A percentile compares a stretch with the other conserved stretches of the same genome.
phyloP scores from a whole-genome alignment of 2,888 invertebrate genomes.

The Prosopocoilus inquinatus region DNA sequence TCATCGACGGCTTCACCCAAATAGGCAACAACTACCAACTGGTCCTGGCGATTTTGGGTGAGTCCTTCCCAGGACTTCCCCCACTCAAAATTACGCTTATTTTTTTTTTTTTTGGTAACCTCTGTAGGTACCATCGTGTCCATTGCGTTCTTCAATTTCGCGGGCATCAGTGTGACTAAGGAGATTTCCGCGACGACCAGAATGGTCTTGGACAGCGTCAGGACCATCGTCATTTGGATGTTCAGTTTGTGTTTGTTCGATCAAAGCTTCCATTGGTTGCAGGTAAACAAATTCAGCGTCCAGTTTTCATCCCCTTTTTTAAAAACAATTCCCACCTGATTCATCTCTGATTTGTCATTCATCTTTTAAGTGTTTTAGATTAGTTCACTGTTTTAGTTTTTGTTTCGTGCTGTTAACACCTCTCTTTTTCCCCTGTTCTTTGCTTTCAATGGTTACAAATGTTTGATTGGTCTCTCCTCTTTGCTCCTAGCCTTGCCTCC shows the following conservation, averaged over 20 bases:
- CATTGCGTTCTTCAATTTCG: conserved; percentile 91
- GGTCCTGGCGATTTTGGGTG: conserved; percentile 65
- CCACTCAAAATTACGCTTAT: conserved; percentile 42
- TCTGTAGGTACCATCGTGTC: conserved; percentile 69
- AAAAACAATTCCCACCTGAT: neutral
- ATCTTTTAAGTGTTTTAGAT: neutral
- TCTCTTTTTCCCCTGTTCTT: no score
- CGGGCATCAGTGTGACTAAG: conserved; percentile 89
- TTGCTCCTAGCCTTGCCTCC: no score
- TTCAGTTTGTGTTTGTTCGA: conserved; percentile 72
- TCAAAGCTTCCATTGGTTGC: conserved; percentile 78
- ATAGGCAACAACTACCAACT: conserved; percentile 65
- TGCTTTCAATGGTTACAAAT: no score
- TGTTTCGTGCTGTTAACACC: no score
- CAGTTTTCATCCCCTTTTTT: neutral
- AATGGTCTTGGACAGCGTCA: conserved; percentile 80
- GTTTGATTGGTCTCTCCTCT: no score
- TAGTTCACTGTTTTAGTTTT: no score
- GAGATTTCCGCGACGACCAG: conserved; percentile 89
- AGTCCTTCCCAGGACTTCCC: conserved; percentile 53
- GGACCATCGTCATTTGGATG: conserved; percentile 89
- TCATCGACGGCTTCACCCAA: conserved; percentile 80
- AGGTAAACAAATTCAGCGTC: conserved; percentile 48
- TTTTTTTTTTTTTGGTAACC: neutral
- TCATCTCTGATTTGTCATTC: neutral